Percentiles rank a stretch among this genome's conserved stretches.
Conservation (phyloP, 1,140 invertebrate genomes). For the Belonocnema kinseyi region DNA sequence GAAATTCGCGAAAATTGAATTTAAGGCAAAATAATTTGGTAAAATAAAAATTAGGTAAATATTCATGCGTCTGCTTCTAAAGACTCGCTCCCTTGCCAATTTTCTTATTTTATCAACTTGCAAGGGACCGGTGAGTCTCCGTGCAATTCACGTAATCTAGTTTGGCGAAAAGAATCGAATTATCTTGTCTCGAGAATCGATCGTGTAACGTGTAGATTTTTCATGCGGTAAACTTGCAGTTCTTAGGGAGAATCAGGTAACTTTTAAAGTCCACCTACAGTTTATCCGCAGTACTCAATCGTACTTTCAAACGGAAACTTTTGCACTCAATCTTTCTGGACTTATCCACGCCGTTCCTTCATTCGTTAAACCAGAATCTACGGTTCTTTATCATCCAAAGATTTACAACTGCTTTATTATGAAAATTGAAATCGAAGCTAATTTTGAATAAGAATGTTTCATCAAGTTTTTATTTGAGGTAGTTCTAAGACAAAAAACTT, state of each 20-base stretch:
- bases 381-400: slow-evolving; percentile 10
- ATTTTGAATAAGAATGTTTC: too few species aligned
- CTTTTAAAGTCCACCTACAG: slow-evolving; percentile 34
- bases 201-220: slow-evolving; percentile 4
- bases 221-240: slow-evolving; percentile 21
- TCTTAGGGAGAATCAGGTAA: slow-evolving; percentile 11
- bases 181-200: background rate
- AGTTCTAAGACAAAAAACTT: too few species aligned
- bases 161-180: background rate
- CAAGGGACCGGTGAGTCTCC: slow-evolving; percentile 74
- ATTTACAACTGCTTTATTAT: background rate
- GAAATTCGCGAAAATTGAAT: too few species aligned
- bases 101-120: slow-evolving; percentile 74
- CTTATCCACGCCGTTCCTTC: slow-evolving; percentile 13
- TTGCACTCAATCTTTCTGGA: slow-evolving; percentile 17
- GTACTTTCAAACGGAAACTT: slow-evolving; percentile 60
- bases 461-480: too few species aligned
- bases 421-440: background rate
- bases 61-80: too few species aligned
- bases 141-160: background rate
- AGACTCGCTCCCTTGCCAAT: slow-evolving; percentile 77
- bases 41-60: too few species aligned
- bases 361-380: slow-evolving; percentile 21
- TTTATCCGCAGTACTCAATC: slow-evolving; percentile 58
- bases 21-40: too few species aligned